phyloP scores from a whole-genome alignment of 2,888 invertebrate species.

The Sipha maydis region DNA sequence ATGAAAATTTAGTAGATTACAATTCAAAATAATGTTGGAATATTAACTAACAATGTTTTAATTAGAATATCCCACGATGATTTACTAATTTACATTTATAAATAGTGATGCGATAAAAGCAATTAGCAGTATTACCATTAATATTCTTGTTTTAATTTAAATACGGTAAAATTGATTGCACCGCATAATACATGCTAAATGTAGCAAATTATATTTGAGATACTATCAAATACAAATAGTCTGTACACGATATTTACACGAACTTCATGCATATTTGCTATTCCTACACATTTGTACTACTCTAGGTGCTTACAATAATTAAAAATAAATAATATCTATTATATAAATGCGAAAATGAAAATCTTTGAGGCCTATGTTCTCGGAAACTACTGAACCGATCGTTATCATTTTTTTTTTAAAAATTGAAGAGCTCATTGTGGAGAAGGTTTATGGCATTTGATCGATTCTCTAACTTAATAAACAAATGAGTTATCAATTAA shows the following conservation, averaged over 20 bases:
- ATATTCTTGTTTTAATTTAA: background rate
- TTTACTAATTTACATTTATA: conserved; percentile 1
- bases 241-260: background rate
- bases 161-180: background rate
- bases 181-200: background rate
- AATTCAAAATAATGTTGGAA: background rate
- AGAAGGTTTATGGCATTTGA: too few species aligned
- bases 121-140: background rate
- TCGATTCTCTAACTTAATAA: too few species aligned
- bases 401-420: too few species aligned
- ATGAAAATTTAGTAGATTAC: background rate
- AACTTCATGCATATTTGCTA: background rate
- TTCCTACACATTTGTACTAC: background rate
- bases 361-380: too few species aligned
- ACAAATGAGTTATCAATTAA: too few species aligned
- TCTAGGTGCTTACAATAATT: background rate
- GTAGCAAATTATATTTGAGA: background rate
- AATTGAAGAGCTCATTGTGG: too few species aligned
- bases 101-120: background rate
- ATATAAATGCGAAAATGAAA: too few species aligned
- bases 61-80: background rate
- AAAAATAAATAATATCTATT: background rate
- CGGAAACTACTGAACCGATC: too few species aligned
- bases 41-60: background rate
- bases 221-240: background rate